Base-by-base conservation (phyloP, 2,113 vertebrate genomes). In the Vulpes vulpes region DNA sequence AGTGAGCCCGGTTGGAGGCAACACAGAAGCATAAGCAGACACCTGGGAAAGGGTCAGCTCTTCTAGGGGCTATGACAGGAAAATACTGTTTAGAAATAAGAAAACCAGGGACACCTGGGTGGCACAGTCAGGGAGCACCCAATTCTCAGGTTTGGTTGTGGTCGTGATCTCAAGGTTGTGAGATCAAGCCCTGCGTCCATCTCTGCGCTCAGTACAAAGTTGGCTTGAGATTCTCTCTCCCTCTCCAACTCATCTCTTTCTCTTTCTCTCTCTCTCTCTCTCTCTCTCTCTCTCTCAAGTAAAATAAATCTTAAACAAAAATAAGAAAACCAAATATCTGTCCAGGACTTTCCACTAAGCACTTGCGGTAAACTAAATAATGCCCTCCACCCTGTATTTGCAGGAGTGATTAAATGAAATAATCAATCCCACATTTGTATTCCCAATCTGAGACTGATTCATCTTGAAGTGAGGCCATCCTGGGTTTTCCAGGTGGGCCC, bases 121-220 rank as follows among this genome's bases (percentile, higher is more conserved):
- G 32, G 30, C 8, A 3, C 16, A n/a, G 65, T 19, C 3, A 3
- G 32, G 17, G 65, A n/a, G 32, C 3, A 0, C 4, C 65, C 1
- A 8, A 19, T 16, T 64, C 62, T 69, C 17, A 16, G 8, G 17
- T 69, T 69, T 3, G 3, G 16, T 32, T 69, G 16, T n/a, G 32
- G 15, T 69, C 16, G 3, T 69, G 65, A 69, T 69, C 65, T n/a
- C 32, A n/a, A 8, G 65, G 32, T 69, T 69, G 8, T n/a, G 32
- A 69, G 65, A 69, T 69, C 65, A 3, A 16, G 65, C 16, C 8
- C 65, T 69, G 65, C 3, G 0, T 19, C 32, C 16, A n/a, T 30
- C 15, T 19, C 65, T 69, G 15, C 4, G 32, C 16, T 69, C 32
- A n/a, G 3, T 16, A 69, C 65, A 69, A 32, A n/a, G 65, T 69